A percentile compares a stretch with the other conserved stretches of the same genome.
phyloP scores from a whole-genome alignment of 2,888 invertebrate species.

The Hyppa rectilinea region DNA sequence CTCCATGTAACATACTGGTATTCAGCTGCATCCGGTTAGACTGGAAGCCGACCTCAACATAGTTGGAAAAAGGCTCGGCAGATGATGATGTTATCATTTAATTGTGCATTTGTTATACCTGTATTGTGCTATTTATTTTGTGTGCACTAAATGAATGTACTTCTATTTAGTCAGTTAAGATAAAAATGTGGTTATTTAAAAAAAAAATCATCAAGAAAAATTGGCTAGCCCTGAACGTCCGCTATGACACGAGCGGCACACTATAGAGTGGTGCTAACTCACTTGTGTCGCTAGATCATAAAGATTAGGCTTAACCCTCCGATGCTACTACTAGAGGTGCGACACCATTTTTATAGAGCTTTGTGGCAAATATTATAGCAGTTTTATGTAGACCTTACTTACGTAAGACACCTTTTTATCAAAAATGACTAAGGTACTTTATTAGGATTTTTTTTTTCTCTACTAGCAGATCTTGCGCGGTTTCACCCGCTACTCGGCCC shows the following conservation, averaged over 20 bases:
- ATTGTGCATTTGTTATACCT: too few relatives aligned
- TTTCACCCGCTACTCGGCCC: too few relatives aligned
- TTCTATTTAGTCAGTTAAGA: too few relatives aligned
- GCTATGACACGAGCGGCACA: conserved; percentile 42
- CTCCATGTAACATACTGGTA: neutral
- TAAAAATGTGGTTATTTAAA: neutral
- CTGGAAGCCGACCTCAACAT: too few relatives aligned
- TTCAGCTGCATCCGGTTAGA: neutral
- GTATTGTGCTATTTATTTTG: too few relatives aligned
- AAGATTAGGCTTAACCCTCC: conserved; percentile 55
- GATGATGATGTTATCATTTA: too few relatives aligned
- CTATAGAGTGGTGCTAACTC: conserved; percentile 51
- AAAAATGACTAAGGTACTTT: neutral
- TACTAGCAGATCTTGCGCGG: too few relatives aligned
- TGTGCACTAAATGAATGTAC: too few relatives aligned
- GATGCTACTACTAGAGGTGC: conserved; percentile 27
- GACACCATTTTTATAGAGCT: conserved; percentile 22
- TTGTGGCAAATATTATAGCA: conserved; percentile 31
- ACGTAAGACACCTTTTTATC: conserved; percentile 1
- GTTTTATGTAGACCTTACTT: conserved; percentile 22
- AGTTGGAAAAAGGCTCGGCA: too few relatives aligned
- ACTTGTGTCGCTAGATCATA: conserved; percentile 56
- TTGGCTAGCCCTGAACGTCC: conserved; percentile 39
- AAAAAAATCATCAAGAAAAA: neutral
- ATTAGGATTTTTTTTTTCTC: too few relatives aligned